phyloP scores from a whole-genome alignment of 2,113 vertebrate genomes.

The Hirundichthys speculiger region DNA sequence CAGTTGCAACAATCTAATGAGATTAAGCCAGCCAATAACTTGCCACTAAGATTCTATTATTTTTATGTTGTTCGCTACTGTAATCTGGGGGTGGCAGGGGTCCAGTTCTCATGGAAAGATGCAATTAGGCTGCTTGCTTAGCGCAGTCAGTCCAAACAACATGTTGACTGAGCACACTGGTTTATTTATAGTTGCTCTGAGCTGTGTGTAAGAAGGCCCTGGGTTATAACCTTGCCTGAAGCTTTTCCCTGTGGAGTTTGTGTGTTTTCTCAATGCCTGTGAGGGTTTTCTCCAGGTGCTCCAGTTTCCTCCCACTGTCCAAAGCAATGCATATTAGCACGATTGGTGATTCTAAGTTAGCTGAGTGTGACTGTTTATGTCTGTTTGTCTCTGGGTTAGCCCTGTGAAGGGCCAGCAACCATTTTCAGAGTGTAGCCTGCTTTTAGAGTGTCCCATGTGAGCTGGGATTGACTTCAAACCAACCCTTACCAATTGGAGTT shows the following conservation, averaged over 20 bases:
- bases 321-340: background rate
- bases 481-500: too few relatives aligned
- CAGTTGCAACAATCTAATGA: too few relatives aligned
- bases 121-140: background rate
- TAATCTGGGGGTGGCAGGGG: background rate
- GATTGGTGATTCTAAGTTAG: background rate
- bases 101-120: background rate
- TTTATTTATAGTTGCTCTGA: conserved; percentile 4
- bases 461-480: too few relatives aligned
- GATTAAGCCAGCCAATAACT: too few relatives aligned
- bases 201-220: background rate
- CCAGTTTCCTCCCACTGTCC: background rate
- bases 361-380: background rate
- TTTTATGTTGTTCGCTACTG: background rate
- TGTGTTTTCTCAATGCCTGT: background rate
- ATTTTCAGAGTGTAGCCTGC: too few relatives aligned
- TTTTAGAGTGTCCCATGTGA: too few relatives aligned
- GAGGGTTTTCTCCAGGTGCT: background rate
- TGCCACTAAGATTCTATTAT: background rate
- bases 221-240: background rate
- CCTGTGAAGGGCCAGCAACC: background rate
- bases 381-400: background rate
- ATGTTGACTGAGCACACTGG: background rate
- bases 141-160: background rate
- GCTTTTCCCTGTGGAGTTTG: background rate